These are phyloP conservation scores for Vanessa atalanta DNA, from an alignment of 1,140 invertebrate genomes.

Conservation along the genomic window DNA sequence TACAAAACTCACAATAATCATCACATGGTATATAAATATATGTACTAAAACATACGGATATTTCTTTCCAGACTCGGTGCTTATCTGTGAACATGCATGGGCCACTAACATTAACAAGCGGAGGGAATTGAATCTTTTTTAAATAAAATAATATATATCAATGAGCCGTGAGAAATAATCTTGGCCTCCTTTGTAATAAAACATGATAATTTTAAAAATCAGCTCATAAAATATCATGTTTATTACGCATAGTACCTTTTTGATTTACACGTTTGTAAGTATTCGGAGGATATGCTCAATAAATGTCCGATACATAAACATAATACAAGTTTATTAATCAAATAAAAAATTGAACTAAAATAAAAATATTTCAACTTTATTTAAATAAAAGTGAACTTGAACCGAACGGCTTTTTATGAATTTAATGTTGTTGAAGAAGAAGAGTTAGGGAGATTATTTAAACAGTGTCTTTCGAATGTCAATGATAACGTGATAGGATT, in stretches of 20 bases:
- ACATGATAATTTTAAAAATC: neutral
- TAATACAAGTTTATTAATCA: too few species aligned
- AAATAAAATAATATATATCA: neutral
- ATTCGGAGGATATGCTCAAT: too few species aligned
- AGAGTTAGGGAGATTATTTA: too few species aligned
- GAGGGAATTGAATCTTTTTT: neutral
- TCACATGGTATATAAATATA: neutral
- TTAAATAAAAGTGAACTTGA: too few species aligned
- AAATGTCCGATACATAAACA: too few species aligned
- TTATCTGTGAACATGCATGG: slow-evolving; percentile 76
- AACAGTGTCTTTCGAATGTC: too few species aligned
- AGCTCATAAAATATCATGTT: neutral
- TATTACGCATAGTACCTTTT: neutral
- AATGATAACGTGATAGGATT: too few species aligned
- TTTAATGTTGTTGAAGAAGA: too few species aligned
- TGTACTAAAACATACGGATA: slow-evolving; percentile 21
- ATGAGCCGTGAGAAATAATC: neutral
- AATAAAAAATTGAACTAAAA: too few species aligned
- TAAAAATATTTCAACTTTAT: too few species aligned
- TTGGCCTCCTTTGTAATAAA: neutral
- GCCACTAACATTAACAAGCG: slow-evolving; percentile 53
- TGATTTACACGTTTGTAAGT: neutral
- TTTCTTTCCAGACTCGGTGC: slow-evolving; percentile 74
- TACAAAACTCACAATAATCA: neutral
- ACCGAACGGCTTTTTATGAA: too few species aligned